A percentile compares a stretch with the other conserved stretches of the same genome.
Conservation (phyloP, 53 echinoderm and acorn worm species). For the Arbacia lixula region DNA sequence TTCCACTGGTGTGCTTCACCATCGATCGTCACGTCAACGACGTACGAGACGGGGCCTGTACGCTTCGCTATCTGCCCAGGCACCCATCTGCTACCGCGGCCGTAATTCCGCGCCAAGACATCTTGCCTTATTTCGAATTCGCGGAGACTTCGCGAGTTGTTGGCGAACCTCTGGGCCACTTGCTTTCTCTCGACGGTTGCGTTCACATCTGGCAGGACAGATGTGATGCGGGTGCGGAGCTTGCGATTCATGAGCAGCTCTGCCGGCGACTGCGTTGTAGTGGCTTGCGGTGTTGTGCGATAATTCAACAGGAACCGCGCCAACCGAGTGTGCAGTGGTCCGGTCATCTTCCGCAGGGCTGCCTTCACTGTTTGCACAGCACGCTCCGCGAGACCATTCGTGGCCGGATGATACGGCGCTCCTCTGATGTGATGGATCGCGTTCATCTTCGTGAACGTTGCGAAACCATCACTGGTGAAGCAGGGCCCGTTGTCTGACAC, state of each 20-base stretch:
- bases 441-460: slow-evolving; percentile 38
- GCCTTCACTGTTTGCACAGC: slow-evolving; percentile 52
- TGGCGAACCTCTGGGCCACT: slow-evolving; percentile 13
- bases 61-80: not conserved
- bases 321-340: slow-evolving; percentile 52
- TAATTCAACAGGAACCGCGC: slow-evolving; percentile 56
- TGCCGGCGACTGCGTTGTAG: slow-evolving; percentile 62
- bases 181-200: slow-evolving; percentile 51
- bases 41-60: slow-evolving; percentile 7
- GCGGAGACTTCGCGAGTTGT: not conserved
- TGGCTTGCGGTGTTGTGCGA: slow-evolving; percentile 65
- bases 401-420: slow-evolving; percentile 56
- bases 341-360: slow-evolving; percentile 45
- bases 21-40: not conserved
- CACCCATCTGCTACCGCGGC: not conserved
- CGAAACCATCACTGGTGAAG: slow-evolving; percentile 49
- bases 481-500: slow-evolving; percentile 51
- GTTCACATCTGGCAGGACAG: slow-evolving; percentile 50
- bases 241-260: slow-evolving; percentile 72
- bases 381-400: slow-evolving; percentile 48
- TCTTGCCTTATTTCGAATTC: slow-evolving; percentile 1
- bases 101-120: slow-evolving; percentile 22
- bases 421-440: slow-evolving; percentile 33
- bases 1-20: not conserved
- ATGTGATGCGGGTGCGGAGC: slow-evolving; percentile 48